phyloP scores from a whole-genome alignment of 2,888 invertebrate genomes.

The Elegia similella region DNA sequence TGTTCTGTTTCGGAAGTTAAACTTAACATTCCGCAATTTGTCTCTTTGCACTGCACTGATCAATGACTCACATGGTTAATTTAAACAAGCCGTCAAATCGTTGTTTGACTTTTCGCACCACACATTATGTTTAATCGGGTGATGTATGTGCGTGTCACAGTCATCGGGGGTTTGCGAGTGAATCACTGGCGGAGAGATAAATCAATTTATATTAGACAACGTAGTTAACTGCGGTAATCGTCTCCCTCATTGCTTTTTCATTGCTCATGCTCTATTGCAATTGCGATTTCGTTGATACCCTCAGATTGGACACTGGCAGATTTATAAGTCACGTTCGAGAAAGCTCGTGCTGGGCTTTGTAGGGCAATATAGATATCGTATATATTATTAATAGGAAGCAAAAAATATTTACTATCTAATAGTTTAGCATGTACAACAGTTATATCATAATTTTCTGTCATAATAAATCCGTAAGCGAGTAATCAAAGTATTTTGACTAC shows the following conservation, averaged over 20 bases:
- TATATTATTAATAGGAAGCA: constrained; percentile 9
- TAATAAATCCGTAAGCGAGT: not conserved
- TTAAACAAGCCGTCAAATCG: constrained; percentile 19
- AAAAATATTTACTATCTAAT: constrained; percentile 6
- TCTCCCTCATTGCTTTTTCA: constrained; percentile 36
- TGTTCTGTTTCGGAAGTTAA: constrained; percentile 31
- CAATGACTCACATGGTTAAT: constrained; percentile 28
- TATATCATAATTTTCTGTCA: constrained; percentile 1
- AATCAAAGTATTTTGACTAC: constrained; percentile 1
- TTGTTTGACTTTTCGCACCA: constrained; percentile 33
- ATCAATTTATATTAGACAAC: constrained; percentile 39
- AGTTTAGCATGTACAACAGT: constrained; percentile 1
- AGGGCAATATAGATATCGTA: constrained; percentile 10
- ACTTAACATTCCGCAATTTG: constrained; percentile 26
- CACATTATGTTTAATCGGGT: constrained; percentile 36
- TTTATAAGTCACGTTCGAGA: constrained; percentile 62
- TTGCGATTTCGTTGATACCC: constrained; percentile 31
- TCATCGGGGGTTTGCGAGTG: constrained; percentile 33
- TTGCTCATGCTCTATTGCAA: constrained; percentile 42
- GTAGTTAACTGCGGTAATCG: constrained; percentile 40
- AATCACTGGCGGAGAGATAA: constrained; percentile 34
- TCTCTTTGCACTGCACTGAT: constrained; percentile 29
- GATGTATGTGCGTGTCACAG: constrained; percentile 38
- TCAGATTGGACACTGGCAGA: constrained; percentile 40
- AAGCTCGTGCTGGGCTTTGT: constrained; percentile 47